phyloP scores from a whole-genome alignment of 2,888 invertebrate genomes.

The Portevinia maculata region DNA sequence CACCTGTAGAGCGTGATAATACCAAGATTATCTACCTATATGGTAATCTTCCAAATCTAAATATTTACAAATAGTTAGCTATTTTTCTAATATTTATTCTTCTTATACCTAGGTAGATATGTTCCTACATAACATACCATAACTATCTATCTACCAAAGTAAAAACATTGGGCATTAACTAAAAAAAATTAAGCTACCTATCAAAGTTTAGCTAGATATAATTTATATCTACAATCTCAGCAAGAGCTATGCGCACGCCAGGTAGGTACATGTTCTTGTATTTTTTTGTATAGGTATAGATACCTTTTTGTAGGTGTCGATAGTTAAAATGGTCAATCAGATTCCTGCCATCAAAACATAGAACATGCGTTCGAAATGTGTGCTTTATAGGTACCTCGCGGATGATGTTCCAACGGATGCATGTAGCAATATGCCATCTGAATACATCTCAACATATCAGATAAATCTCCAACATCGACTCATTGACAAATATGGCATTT shows the following conservation, averaged over 20 bases:
- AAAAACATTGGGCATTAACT: too few relatives aligned
- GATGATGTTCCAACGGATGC: background rate
- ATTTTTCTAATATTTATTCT: too few relatives aligned
- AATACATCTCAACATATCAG: slow-evolving; percentile 35
- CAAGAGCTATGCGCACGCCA: slow-evolving; percentile 45
- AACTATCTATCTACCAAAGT: too few relatives aligned
- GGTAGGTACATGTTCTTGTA: slow-evolving; percentile 11
- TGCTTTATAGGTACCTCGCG: slow-evolving; percentile 29
- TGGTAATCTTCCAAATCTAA: slow-evolving; percentile 50
- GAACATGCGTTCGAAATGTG: slow-evolving; percentile 64
- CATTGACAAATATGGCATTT: slow-evolving; percentile 72
- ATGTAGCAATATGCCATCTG: slow-evolving; percentile 5
- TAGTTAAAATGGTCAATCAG: slow-evolving; percentile 25
- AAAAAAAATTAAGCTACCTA: too few relatives aligned
- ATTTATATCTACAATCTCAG: slow-evolving; percentile 9
- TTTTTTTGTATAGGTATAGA: background rate
- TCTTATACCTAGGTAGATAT: too few relatives aligned
- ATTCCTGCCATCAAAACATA: slow-evolving; percentile 36
- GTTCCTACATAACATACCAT: too few relatives aligned
- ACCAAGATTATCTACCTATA: slow-evolving; percentile 55
- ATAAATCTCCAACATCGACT: slow-evolving; percentile 67
- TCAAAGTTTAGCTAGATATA: too few relatives aligned
- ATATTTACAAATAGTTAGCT: too few relatives aligned
- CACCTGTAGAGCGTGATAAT: slow-evolving; percentile 49
- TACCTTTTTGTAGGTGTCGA: slow-evolving; percentile 29